Conservation (phyloP, 2,888 invertebrate species). For the Parnassius smintheus region DNA sequence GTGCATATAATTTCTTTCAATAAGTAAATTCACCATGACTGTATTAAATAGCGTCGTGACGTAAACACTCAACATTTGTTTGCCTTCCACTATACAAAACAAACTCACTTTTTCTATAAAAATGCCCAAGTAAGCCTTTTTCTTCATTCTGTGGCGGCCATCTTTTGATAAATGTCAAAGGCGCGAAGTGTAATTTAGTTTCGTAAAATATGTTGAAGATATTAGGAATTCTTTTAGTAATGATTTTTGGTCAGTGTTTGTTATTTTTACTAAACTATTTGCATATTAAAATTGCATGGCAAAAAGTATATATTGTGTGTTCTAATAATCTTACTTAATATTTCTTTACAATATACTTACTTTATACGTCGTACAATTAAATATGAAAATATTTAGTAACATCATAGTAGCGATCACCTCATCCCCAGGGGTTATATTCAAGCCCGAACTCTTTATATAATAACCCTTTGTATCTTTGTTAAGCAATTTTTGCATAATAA, state of each 20-base stretch:
- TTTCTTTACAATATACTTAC: background rate
- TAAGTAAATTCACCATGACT: too few relatives aligned
- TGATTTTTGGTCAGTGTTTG: conserved; percentile 3
- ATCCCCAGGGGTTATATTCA: too few relatives aligned
- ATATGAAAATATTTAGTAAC: background rate
- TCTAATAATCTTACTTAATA: background rate
- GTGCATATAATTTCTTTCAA: too few relatives aligned
- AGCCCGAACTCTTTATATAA: too few relatives aligned
- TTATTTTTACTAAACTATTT: background rate
- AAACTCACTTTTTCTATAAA: conserved; percentile 14
- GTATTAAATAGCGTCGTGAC: background rate
- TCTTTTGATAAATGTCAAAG: conserved; percentile 13
- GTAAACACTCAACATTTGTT: conserved; percentile 2
- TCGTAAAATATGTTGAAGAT: conserved; percentile 8
- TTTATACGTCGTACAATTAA: background rate
- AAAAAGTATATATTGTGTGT: background rate
- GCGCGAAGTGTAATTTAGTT: background rate
- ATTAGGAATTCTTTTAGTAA: conserved; percentile 1
- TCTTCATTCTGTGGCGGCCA: conserved; percentile 7
- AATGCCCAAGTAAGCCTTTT: too few relatives aligned
- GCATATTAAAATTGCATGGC: background rate
- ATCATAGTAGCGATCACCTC: too few relatives aligned
- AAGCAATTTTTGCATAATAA: too few relatives aligned
- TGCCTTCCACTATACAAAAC: background rate
- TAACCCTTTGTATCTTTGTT: too few relatives aligned